phyloP scores from a whole-genome alignment of 2,797 vertebrate genomes.

The Spondyliosoma cantharus region DNA sequence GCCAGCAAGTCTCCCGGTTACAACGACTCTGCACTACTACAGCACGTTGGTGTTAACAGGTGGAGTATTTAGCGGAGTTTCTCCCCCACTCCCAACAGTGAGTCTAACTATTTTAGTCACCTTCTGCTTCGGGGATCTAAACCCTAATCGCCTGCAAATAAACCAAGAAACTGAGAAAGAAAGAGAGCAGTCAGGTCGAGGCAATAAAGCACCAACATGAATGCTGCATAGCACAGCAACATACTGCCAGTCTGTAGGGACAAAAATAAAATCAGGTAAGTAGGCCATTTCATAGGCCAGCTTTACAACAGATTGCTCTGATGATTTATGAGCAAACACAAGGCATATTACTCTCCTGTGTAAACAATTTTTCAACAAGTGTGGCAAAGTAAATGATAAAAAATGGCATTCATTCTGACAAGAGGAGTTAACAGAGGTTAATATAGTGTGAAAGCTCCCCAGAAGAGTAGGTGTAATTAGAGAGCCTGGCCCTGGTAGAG shows the following conservation, averaged over 20 bases:
- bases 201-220: slow-evolving; percentile 3
- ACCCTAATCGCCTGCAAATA: slow-evolving; percentile 8
- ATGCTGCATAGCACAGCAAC: slow-evolving; percentile 24
- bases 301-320: slow-evolving; percentile 27
- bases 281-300: slow-evolving; percentile 45
- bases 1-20: slow-evolving; percentile 19
- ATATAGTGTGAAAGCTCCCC: slow-evolving; percentile 54
- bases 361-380: slow-evolving; percentile 11
- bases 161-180: neutral
- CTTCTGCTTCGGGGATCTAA: slow-evolving; percentile 5
- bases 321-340: slow-evolving; percentile 38
- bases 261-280: slow-evolving; percentile 61
- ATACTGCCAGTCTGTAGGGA: slow-evolving; percentile 26
- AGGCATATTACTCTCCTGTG: neutral
- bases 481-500: slow-evolving; percentile 47
- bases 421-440: slow-evolving; percentile 55
- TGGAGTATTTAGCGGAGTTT: slow-evolving; percentile 6
- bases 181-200: slow-evolving; percentile 3
- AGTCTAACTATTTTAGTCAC: neutral
- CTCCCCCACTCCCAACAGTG: neutral
- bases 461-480: slow-evolving; percentile 64
- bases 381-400: slow-evolving; percentile 8
- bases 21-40: slow-evolving; percentile 15
- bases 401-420: slow-evolving; percentile 21
- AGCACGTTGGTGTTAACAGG: slow-evolving; percentile 23